Base-by-base conservation (phyloP, 1,140 invertebrate species). In the Neodiprion pinetum region DNA sequence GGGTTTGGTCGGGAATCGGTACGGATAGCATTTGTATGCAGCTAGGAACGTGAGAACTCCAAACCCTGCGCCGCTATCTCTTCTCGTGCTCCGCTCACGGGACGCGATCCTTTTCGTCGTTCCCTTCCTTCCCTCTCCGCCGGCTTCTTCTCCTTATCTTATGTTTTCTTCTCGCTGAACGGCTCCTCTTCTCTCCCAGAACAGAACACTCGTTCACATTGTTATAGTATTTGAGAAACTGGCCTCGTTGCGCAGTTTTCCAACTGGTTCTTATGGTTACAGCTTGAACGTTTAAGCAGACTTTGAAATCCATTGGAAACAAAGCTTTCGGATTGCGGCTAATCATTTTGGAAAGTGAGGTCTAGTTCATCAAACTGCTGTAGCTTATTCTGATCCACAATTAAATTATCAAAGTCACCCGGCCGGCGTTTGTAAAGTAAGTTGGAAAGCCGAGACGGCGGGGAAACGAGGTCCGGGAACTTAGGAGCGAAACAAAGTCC, bases 401-500 rank as follows among this genome's bases (percentile, higher is more conserved):
- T 4, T 17, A 61, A 61, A 17, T 61, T 61, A 61, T 61, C 53
- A 61, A 61, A 12, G 53, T 61, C 53, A 9, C 9, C 53, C n/a
- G 11, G 28, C 4, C 11, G 7, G 53, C 11, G 53, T 61, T 61
- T 61, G 53, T 61, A 61, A 61, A 61, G 53, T 61, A 61, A 61
- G 53, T 61, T 61, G 11, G n/a, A 14, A 17, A 70, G 66, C 21
- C 21, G 40, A 74, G 50, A 71, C 48, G 72, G 75, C 71, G 70
- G 71, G 47, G 72, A 61, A 61, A 61, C 53, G n/a, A 61, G 53
- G 28, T 40, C 71, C 73, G 71, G 69, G 76, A 70, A 74, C 67
- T 79, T 48, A 69, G 72, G 80, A 73, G 80, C 77, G 77, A 80
- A 80, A 79, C 70, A 74, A 75, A 74, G 70, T 68, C 21, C 76